Base-by-base conservation (phyloP, 2,113 vertebrate genomes). In the Stegastes partitus region DNA sequence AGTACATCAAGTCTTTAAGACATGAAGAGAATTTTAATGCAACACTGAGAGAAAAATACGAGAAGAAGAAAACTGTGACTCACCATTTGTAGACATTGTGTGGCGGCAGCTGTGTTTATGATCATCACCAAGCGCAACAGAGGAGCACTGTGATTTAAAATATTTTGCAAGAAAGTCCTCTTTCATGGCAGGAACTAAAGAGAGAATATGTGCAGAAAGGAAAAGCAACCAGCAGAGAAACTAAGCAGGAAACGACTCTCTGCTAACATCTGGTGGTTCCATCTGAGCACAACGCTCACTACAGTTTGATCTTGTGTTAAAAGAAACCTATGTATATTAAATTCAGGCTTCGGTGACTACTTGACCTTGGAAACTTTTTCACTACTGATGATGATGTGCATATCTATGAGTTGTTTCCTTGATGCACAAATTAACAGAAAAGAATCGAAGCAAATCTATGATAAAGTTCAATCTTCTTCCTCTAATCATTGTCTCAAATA, bases 231-330 rank as follows among this genome's bases (percentile, higher is more conserved):
- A 42, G 57, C 15, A 37, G 61, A 76, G 78, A 22, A 9, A 0
- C 3, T 10, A 50, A 1, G 4, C 5, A 3, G 11, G 15, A 15
- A 11, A 15, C 65, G 57, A 55, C 49, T 75, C 57, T 84, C 76
- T 87, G 70, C 79, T 85, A 73, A 65, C 82, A 70, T 42, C 78
- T 88, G 70, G 11, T 88, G 87, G 71, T 45, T 1, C 0, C 26
- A 2, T 0, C 1, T 25, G 10, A 57, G 34, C 31, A 77, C 11
- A 50, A 54, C 16, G 19, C 47, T 8, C n/a, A 64, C 39, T 44
- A 2, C 8, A 28, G 2, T 55, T 49, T 64, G 6, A 3, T 72
- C 26, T 8, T 54, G 18, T 5, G 39, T 19, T 25, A 31, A n/a
- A n/a, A 1, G 44, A 55, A 42, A 42, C 39, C 31, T 34, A 22